Evolutionary conservation across 1,140 invertebrate genomes (phyloP).

Genomic region (Asbolus verrucosus): DNA sequence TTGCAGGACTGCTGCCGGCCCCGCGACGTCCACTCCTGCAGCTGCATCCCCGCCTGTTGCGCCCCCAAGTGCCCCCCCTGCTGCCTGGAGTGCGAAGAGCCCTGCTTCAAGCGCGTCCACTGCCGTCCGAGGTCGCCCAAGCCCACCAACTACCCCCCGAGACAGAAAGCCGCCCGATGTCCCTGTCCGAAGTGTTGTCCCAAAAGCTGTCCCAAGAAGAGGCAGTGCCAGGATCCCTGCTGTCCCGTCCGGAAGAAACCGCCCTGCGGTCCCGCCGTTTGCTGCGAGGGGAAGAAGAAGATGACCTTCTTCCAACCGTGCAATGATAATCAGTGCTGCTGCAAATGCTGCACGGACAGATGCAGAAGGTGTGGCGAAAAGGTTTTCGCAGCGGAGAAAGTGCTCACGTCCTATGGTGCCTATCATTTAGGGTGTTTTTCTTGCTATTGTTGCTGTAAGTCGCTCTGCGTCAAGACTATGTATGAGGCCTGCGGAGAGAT

Average conservation of each 20-base stretch:
- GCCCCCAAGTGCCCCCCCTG: background rate
- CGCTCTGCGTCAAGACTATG: constrained; percentile 66
- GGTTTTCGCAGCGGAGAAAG: constrained; percentile 62
- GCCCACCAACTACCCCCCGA: constrained; percentile 22
- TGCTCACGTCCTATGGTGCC: constrained; percentile 64
- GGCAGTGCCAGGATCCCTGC: constrained; percentile 6
- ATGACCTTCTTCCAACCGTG: constrained; percentile 31
- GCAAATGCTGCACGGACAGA: constrained; percentile 2
- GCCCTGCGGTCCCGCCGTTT: background rate
- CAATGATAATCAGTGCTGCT: constrained; percentile 8
- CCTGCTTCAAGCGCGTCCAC: constrained; percentile 11
- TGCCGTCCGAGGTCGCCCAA: constrained; percentile 1
- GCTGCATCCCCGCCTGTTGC: constrained; percentile 50
- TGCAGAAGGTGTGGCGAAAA: constrained; percentile 44
- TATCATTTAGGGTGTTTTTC: constrained; percentile 69
- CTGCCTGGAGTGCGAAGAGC: background rate
- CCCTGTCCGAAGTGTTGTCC: constrained; percentile 6
- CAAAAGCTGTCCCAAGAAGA: background rate
- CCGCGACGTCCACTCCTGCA: constrained; percentile 52
- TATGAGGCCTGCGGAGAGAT: constrained; percentile 68
- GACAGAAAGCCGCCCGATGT: background rate
- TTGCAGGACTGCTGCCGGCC: constrained; percentile 25
- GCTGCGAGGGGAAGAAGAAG: constrained; percentile 18
- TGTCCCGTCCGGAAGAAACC: background rate
- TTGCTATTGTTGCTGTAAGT: constrained; percentile 68